Base-by-base conservation (phyloP, 1,140 invertebrate species). In the Brachionus asplanchnoidis region DNA sequence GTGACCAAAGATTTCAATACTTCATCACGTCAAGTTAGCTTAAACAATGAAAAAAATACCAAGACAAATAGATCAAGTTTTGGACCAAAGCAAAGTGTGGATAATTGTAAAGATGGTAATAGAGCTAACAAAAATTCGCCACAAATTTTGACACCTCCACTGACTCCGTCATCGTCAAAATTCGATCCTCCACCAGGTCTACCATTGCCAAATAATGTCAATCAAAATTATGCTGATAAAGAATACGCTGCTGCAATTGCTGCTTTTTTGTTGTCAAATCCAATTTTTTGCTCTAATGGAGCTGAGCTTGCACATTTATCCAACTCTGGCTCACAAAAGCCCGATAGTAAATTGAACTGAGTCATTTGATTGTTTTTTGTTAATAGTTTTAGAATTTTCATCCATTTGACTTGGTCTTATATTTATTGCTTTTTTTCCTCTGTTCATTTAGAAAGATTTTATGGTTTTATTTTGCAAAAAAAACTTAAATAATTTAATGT, bases 201-300 rank as follows among this genome's bases (percentile, higher is more conserved):
- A 42, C 32, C 28, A 12, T 73, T 73, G 12, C 68, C 68, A 42
- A 42, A 73, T 73, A 42, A 42, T 42, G 17, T 40, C 11, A 73
- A 42, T 20, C 32, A 40, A 40, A 40, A 42, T 73, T 73, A 42
- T 73, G 68, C 68, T 42, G 68, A 73, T 46, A 73, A 73, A 73
- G 68, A 73, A 40, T 42, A 73, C 17, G 68, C 68, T 73, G 68
- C 68, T 40, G 68, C 36, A 1, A 73, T 73, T 42, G 68, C 68
- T 42, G 68, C 68, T 17, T 73, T 73, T 7, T 17, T 73, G 17
- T 17, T 73, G 32, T 73, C 68, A 40, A 73, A 73, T 73, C 68
- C 32, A 73, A 73, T 73, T 17, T 73, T 73, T 73, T 32, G 23
- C 32, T 60, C 53, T 20, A 60, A 60, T 60, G 53, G 8, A 23